Base-by-base conservation (phyloP, 30 jellyfish, hydroid and myxozoan genomes). In the Haliclystus octoradiatus region DNA sequence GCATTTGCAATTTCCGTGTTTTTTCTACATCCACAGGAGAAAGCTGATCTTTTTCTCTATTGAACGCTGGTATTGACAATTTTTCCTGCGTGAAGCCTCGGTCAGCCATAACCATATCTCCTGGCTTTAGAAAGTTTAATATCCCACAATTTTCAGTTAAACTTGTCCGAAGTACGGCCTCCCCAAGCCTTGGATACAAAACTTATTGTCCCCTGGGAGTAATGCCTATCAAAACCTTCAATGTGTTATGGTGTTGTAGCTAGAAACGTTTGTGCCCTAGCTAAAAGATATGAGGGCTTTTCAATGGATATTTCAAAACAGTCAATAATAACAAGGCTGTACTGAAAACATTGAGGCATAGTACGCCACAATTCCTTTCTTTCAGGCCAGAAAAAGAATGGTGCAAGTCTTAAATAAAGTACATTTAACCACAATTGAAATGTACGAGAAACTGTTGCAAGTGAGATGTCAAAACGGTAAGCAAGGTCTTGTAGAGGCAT, bases 111-210 rank as follows among this genome's bases (percentile, higher is more conserved):
- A n/a, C n/a, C n/a, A n/a, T n/a, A n/a, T n/a, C n/a, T n/a, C n/a
- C n/a, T n/a, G n/a, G n/a, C n/a, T n/a, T n/a, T n/a, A n/a, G n/a
- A n/a, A n/a, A n/a, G 62, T 33, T 51, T 34, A 52, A 47, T 72
- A 72, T 52, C 66, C 82, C 82, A 72, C 73, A 52, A 32, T 49
- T 65, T 3, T 34, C 65, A 7, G 92, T 57, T 3, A 78, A 24
- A 52, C 27, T 26, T 46, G 60, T 68, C 91, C 24, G 82, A 52
- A 12, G 91, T 77, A 40, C 92, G 24, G 3, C 78, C 92, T 5
- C 92, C 83, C 79, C 79, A 67, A 47, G 76, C 82, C 47, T 67
- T 70, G n/a, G 76, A 67, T 50, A 77, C 76, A 67, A 77, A 77
- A 32, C 66, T 33, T 27, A 77, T 68, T 28, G 77, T 14, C 24